phyloP scores from a whole-genome alignment of 2,888 invertebrate species.

The Calameuta pallipes region DNA sequence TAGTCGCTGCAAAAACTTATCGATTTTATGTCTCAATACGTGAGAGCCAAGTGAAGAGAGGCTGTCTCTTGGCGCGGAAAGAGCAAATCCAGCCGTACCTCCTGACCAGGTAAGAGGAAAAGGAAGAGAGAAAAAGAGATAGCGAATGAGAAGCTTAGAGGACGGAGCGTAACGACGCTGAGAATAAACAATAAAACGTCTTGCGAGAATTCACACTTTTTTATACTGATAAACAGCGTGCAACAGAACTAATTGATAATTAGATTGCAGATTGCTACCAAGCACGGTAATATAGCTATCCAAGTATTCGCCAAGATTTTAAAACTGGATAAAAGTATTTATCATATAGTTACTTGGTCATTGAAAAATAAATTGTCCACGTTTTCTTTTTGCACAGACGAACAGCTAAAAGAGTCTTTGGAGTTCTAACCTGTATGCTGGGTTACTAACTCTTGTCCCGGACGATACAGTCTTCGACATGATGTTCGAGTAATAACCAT shows the following conservation, averaged over 20 bases:
- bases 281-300: background rate
- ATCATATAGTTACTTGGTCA: background rate
- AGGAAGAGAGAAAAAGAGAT: constrained; percentile 14
- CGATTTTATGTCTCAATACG: constrained; percentile 51
- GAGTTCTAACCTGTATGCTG: background rate
- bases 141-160: background rate
- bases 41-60: constrained; percentile 26
- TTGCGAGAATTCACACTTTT: constrained; percentile 18
- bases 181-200: background rate
- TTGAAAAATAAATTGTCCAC: no score
- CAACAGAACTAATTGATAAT: constrained; percentile 48
- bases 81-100: background rate
- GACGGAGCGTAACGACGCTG: constrained; percentile 2
- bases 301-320: background rate
- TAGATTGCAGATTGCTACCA: constrained; percentile 18
- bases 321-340: background rate
- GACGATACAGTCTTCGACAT: constrained; percentile 14
- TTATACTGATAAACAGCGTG: constrained; percentile 34
- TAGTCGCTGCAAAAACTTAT: constrained; percentile 42
- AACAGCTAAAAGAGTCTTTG: background rate
- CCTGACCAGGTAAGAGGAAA: constrained; percentile 7
- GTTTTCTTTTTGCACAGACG: background rate
- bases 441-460: background rate
- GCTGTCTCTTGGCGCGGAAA: background rate
- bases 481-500: constrained; percentile 34